Conservation (phyloP, 2,888 invertebrate species). For the Digitonthophagus gazella region DNA sequence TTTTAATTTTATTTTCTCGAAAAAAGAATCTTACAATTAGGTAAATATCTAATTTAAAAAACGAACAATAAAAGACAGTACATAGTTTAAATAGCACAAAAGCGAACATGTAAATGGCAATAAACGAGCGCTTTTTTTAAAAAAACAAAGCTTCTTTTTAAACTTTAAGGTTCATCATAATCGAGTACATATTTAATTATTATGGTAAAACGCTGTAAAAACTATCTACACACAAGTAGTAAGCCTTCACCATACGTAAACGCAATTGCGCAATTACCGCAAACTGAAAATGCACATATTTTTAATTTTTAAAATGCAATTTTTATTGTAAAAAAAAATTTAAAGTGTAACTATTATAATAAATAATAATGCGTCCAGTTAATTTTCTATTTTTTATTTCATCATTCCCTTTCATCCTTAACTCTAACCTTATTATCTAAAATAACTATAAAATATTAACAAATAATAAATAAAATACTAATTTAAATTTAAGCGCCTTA, state of each 20-base stretch:
- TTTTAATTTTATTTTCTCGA: slow-evolving; percentile 6
- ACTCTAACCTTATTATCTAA: not conserved
- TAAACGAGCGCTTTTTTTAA: not conserved
- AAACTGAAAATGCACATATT: slow-evolving; percentile 25
- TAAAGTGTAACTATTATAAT: slow-evolving; percentile 12
- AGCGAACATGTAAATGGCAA: not conserved
- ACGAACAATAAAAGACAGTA: slow-evolving; percentile 10
- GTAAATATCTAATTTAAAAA: slow-evolving; percentile 12
- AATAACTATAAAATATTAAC: not conserved
- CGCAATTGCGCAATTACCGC: slow-evolving; percentile 14
- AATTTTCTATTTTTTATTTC: not conserved
- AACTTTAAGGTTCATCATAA: not conserved
- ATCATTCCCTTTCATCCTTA: too few species aligned
- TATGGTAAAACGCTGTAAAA: not conserved
- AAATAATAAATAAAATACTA: not conserved
- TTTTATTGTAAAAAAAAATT: slow-evolving; percentile 27
- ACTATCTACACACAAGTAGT: slow-evolving; percentile 18
- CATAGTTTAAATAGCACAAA: slow-evolving; percentile 13
- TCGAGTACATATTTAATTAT: not conserved
- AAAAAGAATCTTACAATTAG: slow-evolving; percentile 23
- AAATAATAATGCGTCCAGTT: not conserved
- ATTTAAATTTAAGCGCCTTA: too few species aligned
- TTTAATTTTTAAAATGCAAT: slow-evolving; percentile 23
- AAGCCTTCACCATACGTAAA: slow-evolving; percentile 34
- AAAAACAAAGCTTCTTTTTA: not conserved